Evolutionary conservation across 2,888 invertebrate genomes (phyloP), one percentile per base, ranked within the genome.

Genomic region (Nebria brevicollis): DNA sequence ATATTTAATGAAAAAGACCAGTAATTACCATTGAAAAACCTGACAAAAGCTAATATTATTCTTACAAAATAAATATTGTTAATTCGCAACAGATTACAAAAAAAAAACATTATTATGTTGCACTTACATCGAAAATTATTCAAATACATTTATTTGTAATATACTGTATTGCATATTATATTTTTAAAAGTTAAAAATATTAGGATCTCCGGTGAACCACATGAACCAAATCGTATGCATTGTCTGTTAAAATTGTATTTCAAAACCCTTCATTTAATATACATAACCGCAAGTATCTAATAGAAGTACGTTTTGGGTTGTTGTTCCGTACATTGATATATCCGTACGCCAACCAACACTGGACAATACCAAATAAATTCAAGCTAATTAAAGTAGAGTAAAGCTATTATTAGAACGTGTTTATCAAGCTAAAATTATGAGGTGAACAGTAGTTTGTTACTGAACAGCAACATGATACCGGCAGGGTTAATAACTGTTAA

Each of bases 1-100:
- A 64, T 41, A 8, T 7, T 54, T 54, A 1, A 54, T 72, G 72
- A 78, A 73, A 78, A 66, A 78, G 34, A 72, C 65, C 73, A 78
- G 72, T 78, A 66, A 54, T 54, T 54, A 11, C 54, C 13, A 13
- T 54, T 54, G 54, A 54, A 54, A 54, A 11, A 11, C 2, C 13
- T 2, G 2, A 54, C 34, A 7, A 54, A 54, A 54, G 54, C 13
- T 11, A 54, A 54, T 54, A 54, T 11, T 54, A 54, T 54, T 54
- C 54, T 13, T 54, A 20, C 20, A 20, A 20, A 20, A 20, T 20
- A 20, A 20, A 20, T 20, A 20, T 20, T 20, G 20, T 20, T 20
- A 20, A 20, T 20, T 20, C 20, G 20, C 1, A 20, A 20, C 20
- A 20, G 20, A 20, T 20, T 20, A 20, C 20, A 20, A 20, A 20